Evolutionary conservation across 2,888 invertebrate genomes (phyloP).

Genomic region (Marronus borbonicus): DNA sequence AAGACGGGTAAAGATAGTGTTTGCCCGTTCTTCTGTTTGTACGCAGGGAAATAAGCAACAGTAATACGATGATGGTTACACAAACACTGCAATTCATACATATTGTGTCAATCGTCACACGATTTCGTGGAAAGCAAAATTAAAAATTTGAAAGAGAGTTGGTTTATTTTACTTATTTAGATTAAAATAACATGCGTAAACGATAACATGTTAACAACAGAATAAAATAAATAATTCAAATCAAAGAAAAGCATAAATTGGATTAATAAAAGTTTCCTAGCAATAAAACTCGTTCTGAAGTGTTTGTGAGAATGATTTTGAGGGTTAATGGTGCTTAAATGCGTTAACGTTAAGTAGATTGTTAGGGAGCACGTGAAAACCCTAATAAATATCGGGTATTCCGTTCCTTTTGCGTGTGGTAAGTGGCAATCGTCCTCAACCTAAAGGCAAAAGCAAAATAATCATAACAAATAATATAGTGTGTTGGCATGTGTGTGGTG

Average conservation of each 20-base stretch:
- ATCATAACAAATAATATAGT: slow-evolving; percentile 27
- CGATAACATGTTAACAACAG: background rate
- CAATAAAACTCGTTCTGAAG: slow-evolving; percentile 1
- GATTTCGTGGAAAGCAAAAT: background rate
- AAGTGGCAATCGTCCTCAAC: slow-evolving; percentile 61
- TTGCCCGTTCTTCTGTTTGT: slow-evolving; percentile 19
- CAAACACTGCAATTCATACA: slow-evolving; percentile 28
- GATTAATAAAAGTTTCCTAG: background rate
- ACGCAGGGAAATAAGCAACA: slow-evolving; percentile 23
- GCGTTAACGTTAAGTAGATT: slow-evolving; percentile 6
- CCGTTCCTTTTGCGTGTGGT: slow-evolving; percentile 13
- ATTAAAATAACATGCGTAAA: background rate
- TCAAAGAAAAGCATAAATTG: background rate
- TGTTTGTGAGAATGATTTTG: slow-evolving; percentile 12
- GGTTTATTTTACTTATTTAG: background rate
- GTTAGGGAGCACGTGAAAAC: slow-evolving; percentile 9
- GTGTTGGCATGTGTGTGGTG: slow-evolving; percentile 4
- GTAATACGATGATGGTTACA: slow-evolving; percentile 17
- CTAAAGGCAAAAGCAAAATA: slow-evolving; percentile 63
- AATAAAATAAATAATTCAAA: background rate
- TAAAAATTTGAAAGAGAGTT: background rate
- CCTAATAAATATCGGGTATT: slow-evolving; percentile 22
- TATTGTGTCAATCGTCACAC: background rate
- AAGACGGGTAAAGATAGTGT: slow-evolving; percentile 11
- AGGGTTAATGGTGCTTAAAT: slow-evolving; percentile 26